These are phyloP conservation scores for Octodonta nipae DNA, from an alignment of 2,888 invertebrate species.

Conservation along the genomic window DNA sequence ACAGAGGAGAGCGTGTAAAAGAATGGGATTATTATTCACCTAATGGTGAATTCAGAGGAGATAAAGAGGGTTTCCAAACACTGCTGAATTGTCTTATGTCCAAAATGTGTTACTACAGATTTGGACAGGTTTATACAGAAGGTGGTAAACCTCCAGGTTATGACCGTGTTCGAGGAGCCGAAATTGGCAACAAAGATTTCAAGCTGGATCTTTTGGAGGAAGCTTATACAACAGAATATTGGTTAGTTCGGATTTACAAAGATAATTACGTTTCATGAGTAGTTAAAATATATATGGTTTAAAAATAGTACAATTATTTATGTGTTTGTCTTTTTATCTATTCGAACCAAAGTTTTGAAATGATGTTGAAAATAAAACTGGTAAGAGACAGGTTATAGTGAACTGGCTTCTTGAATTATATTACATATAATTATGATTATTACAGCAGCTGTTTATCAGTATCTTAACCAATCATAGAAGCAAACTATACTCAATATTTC, in stretches of 20 bases:
- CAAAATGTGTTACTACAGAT: constrained; percentile 98
- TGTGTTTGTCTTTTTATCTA: no score
- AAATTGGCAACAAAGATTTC: constrained; percentile 97
- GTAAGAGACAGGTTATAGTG: no score
- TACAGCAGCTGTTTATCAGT: no score
- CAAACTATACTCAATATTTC: no score
- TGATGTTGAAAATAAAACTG: no score
- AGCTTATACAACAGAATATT: constrained; percentile 97
- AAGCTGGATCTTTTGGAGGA: constrained; percentile 94
- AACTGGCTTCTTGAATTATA: no score
- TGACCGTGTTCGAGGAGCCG: constrained; percentile 86
- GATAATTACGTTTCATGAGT: no score
- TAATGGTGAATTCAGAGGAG: constrained; percentile 89
- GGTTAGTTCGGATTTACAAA: constrained; percentile 96
- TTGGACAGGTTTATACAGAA: constrained; percentile 92
- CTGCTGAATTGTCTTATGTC: constrained; percentile 97
- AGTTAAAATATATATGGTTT: no score
- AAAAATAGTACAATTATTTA: no score
- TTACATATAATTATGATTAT: no score
- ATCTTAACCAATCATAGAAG: no score
- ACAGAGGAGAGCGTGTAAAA: constrained; percentile 85
- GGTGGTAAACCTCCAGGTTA: constrained; percentile 92
- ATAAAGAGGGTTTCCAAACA: constrained; percentile 81
- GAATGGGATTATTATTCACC: constrained; percentile 95
- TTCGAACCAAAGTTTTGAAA: no score